phyloP scores from a whole-genome alignment of 2,797 vertebrate genomes.

The Catostomus latipinnis region DNA sequence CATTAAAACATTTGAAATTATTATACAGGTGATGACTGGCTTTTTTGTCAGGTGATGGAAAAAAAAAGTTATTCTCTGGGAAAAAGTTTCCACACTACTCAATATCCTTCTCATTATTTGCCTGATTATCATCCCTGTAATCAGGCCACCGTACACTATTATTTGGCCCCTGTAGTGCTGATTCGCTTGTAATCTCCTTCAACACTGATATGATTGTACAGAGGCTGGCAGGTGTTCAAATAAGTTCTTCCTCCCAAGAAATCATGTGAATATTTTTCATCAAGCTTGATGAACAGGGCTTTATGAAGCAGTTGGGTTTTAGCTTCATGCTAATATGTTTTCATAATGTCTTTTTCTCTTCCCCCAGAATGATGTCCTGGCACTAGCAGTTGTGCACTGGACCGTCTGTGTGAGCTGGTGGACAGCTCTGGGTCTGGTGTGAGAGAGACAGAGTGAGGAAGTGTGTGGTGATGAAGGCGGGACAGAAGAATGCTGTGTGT shows the following conservation, averaged over 20 bases:
- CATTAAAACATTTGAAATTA: neutral
- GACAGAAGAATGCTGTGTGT: conserved; percentile 91
- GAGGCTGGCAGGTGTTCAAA: neutral
- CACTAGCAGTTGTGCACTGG: conserved; percentile 2
- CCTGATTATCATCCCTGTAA: no score
- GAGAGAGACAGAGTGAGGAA: conserved; percentile 58
- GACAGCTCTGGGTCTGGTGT: conserved; percentile 8
- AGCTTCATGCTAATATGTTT: neutral
- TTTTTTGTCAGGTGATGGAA: neutral
- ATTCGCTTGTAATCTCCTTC: neutral
- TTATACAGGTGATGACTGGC: neutral
- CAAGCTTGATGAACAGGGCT: neutral
- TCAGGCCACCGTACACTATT: neutral
- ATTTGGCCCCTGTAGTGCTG: neutral
- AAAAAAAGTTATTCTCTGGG: neutral
- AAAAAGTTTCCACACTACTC: conserved; percentile 1
- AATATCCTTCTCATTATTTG: neutral
- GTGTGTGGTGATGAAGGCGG: conserved; percentile 73
- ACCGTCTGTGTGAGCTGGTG: conserved; percentile 10
- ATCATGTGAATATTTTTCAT: no score
- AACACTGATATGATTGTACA: neutral
- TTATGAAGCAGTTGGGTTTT: neutral
- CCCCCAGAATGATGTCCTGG: conserved; percentile 1
- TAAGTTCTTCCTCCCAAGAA: neutral
- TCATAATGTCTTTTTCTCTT: neutral